Base-by-base conservation (phyloP, 2,888 invertebrate species). In the Xiphydria camelus region DNA sequence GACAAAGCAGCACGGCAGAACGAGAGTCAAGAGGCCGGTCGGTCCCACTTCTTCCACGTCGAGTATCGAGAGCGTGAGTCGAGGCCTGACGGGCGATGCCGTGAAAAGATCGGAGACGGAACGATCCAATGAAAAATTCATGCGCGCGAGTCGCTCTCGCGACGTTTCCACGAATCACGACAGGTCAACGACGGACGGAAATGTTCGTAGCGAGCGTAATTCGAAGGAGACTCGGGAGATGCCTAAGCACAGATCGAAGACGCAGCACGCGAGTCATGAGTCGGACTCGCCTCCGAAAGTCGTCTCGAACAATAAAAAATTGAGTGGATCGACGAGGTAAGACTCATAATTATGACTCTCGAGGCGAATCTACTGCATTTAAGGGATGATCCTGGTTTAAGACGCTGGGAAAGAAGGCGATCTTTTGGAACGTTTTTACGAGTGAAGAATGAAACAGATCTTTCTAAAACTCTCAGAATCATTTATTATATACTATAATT, bases 61-160 rank as follows among this genome's bases (percentile, higher is more conserved):
- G 9, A 45, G 45, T 18, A 34, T 45, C 6, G 45, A 45, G 7
- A 41, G 40, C 4, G 3, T 33, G 1, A 22, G 39, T 21, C 18
- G 40, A 21, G 29, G 3, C 9, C n/a, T 31, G 29, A 12, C 31
- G 9, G 31, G 31, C n/a, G 43, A 44, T 29, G 22, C 2, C 12
- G 31, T 31, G n/a, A 44, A 44, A 15, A 34, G 19, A 18, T 6
- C 19, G 4, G 15, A 43, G 9, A 14, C 23, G 9, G 36, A 14
- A 38, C 20, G 36, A 15, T 10, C 12, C 4, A 29, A 42, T 14
- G 12, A 18, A 10, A 42, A 37, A 20, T 42, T 35, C 5, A 42
- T 35, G 5, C 19, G 42, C 1, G 36, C 43, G 6, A 44, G 43
- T 18, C 39, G 25, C 3, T 29, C 21, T n/a, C 14, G 32, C 7